phyloP scores from a whole-genome alignment of 2,888 invertebrate species.

The Teleiodes luculella region DNA sequence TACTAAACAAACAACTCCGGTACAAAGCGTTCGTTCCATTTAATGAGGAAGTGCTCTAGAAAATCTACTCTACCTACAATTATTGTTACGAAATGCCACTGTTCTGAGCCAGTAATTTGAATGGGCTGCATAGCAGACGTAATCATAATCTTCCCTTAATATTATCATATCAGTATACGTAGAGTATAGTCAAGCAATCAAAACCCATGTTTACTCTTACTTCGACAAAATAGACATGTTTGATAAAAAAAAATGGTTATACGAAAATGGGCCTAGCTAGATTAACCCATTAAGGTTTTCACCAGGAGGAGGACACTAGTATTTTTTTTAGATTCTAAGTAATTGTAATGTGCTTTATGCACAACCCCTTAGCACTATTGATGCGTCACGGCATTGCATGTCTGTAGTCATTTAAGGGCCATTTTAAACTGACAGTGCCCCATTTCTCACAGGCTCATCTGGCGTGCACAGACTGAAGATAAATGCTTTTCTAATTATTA shows the following conservation, averaged over 20 bases:
- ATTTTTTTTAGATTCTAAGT: not conserved
- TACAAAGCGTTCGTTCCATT: slow-evolving; percentile 52
- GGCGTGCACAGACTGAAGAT: slow-evolving; percentile 26
- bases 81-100: slow-evolving; percentile 56
- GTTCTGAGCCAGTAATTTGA: slow-evolving; percentile 36
- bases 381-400: slow-evolving; percentile 26
- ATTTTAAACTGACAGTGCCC: slow-evolving; percentile 26
- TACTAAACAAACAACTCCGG: slow-evolving; percentile 34
- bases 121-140: slow-evolving; percentile 37
- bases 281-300: too few relatives aligned
- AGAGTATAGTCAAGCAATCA: slow-evolving; percentile 17
- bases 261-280: not conserved
- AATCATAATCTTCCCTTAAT: slow-evolving; percentile 35
- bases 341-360: slow-evolving; percentile 1
- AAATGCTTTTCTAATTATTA: slow-evolving; percentile 17
- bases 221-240: slow-evolving; percentile 8
- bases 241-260: too few relatives aligned
- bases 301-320: too few relatives aligned
- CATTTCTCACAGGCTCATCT: slow-evolving; percentile 33
- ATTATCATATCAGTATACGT: slow-evolving; percentile 19
- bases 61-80: slow-evolving; percentile 56
- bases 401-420: slow-evolving; percentile 27
- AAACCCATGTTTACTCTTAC: slow-evolving; percentile 17
- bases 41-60: slow-evolving; percentile 76
- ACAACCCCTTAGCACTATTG: slow-evolving; percentile 9